Percentiles rank a stretch among this genome's conserved stretches.
Conservation (phyloP, 1,140 invertebrate genomes). For the Bombus picipes region DNA sequence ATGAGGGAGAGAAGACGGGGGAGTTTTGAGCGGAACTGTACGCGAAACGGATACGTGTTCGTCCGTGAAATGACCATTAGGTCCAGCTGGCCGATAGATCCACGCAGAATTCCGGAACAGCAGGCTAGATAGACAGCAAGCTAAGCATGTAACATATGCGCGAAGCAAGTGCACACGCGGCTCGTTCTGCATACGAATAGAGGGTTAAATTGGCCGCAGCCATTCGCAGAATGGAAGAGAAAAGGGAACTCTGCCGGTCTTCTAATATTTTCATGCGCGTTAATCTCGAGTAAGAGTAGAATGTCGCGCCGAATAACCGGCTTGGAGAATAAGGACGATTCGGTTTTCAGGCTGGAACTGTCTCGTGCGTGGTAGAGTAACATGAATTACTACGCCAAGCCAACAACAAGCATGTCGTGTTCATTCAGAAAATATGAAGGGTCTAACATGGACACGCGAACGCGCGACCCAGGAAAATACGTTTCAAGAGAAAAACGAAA, state of each 20-base stretch:
- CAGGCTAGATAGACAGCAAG: conserved; percentile 60
- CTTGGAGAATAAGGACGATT: background rate
- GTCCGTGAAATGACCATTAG: conserved; percentile 70
- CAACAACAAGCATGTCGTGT: conserved; percentile 39
- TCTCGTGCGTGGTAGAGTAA: background rate
- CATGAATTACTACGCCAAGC: conserved; percentile 39
- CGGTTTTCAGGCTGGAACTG: conserved; percentile 3
- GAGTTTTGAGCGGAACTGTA: conserved; percentile 60
- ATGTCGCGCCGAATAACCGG: background rate
- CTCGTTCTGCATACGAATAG: conserved; percentile 29
- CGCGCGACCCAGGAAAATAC: conserved; percentile 18
- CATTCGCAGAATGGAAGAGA: background rate
- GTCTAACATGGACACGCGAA: conserved; percentile 31
- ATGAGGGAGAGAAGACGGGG: background rate
- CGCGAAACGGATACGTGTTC: conserved; percentile 64
- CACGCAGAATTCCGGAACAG: conserved; percentile 67
- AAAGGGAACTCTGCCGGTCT: background rate
- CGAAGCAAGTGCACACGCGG: conserved; percentile 12
- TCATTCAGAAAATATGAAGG: conserved; percentile 50
- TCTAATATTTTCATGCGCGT: background rate
- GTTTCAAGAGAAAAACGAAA: conserved; percentile 34
- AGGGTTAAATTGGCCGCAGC: conserved; percentile 3
- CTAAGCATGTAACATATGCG: conserved; percentile 63
- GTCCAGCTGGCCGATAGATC: conserved; percentile 65
- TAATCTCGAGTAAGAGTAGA: background rate